phyloP scores from a whole-genome alignment of 2,797 vertebrate genomes.

The Crotalus adamanteus region DNA sequence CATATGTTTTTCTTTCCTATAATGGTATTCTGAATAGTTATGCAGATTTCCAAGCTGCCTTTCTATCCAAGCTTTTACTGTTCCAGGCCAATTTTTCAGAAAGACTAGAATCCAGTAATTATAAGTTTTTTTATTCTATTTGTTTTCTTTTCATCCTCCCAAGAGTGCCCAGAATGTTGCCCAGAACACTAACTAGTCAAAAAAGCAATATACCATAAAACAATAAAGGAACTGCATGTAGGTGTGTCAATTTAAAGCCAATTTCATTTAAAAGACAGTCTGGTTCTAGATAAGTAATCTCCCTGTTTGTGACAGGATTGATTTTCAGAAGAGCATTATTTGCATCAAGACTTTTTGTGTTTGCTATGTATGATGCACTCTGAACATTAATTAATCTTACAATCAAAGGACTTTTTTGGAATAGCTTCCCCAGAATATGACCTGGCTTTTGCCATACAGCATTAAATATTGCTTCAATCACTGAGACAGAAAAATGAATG shows the following conservation, averaged over 20 bases:
- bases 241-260: not conserved
- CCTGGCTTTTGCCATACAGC: not conserved
- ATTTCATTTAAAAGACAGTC: not conserved
- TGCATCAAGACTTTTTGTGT: not conserved
- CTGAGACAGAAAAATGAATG: conserved; percentile 16
- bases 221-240: not conserved
- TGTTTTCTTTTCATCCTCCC: not conserved
- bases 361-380: not conserved
- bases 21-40: not conserved
- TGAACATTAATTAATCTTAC: no score
- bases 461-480: not conserved
- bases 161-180: not conserved
- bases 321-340: not conserved
- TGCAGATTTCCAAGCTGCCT: not conserved
- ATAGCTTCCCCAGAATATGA: not conserved
- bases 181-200: not conserved
- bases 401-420: not conserved
- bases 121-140: not conserved
- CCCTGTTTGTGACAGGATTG: not conserved
- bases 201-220: not conserved
- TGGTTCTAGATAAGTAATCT: not conserved
- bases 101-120: not conserved
- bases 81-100: not conserved
- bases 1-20: not conserved
- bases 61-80: not conserved